Evolutionary conservation across 2,797 vertebrate genomes (phyloP).

Genomic region (Anguilla marmorata): DNA sequence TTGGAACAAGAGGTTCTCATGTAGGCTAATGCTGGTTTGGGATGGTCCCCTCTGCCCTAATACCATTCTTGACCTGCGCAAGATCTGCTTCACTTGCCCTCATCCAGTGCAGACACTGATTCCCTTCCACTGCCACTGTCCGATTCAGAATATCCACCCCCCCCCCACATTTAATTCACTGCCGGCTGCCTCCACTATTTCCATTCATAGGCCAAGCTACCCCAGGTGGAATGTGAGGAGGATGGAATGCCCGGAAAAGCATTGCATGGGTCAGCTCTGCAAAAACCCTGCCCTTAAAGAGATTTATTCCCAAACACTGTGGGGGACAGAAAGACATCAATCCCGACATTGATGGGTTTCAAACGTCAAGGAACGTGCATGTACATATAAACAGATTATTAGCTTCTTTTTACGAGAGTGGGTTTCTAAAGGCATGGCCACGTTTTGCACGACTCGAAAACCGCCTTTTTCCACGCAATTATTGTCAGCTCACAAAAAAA

Average conservation of each 20-base stretch:
- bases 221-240: slow-evolving; percentile 15
- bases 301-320: slow-evolving; percentile 40
- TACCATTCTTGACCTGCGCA: neutral
- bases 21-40: slow-evolving; percentile 5
- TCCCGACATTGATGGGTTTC: slow-evolving; percentile 36
- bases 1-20: slow-evolving; percentile 8
- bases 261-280: slow-evolving; percentile 21
- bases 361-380: slow-evolving; percentile 38
- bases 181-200: neutral
- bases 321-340: slow-evolving; percentile 37
- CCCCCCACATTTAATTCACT: neutral
- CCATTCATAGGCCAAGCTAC: neutral
- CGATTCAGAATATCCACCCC: too few relatives aligned
- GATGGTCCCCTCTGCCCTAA: slow-evolving; percentile 19
- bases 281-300: slow-evolving; percentile 36
- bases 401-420: slow-evolving; percentile 23
- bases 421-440: slow-evolving; percentile 17
- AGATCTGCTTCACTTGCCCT: neutral
- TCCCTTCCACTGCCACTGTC: neutral
- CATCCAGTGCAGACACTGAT: neutral
- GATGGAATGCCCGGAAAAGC: neutral
- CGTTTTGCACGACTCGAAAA: slow-evolving; percentile 4
- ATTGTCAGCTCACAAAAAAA: neutral
- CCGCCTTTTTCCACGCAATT: slow-evolving; percentile 12
- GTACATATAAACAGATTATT: slow-evolving; percentile 42